phyloP scores from a whole-genome alignment of 2,888 invertebrate species.

The Shargacucullia verbasci region DNA sequence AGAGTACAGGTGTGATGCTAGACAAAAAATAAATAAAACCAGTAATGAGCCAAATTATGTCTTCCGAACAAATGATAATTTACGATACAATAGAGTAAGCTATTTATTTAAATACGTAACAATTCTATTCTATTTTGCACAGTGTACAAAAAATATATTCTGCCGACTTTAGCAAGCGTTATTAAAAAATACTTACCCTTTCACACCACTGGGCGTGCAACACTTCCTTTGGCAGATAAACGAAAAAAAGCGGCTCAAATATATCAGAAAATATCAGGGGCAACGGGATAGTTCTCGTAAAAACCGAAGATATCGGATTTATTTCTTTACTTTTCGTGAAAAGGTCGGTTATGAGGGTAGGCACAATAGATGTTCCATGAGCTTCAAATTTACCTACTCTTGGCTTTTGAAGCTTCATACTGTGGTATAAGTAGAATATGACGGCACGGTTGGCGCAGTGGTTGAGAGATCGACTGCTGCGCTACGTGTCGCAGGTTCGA shows the following conservation, averaged over 20 bases:
- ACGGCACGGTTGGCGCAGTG: too few relatives aligned
- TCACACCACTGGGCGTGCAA: conserved; percentile 2
- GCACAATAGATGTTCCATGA: conserved; percentile 23
- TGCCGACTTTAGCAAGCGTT: conserved; percentile 12
- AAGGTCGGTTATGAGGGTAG: conserved; percentile 26
- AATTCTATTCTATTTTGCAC: conserved; percentile 4
- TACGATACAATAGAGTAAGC: too few relatives aligned
- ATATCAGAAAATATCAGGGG: conserved; percentile 33
- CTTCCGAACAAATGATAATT: too few relatives aligned
- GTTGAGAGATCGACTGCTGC: too few relatives aligned
- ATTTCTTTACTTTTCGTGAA: conserved; percentile 37
- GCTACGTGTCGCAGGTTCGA: too few relatives aligned
- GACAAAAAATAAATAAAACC: too few relatives aligned
- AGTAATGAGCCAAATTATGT: too few relatives aligned
- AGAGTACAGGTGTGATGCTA: too few relatives aligned
- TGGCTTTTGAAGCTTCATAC: conserved; percentile 5
- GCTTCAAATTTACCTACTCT: conserved; percentile 19
- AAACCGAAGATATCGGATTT: conserved; percentile 39
- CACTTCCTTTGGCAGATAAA: conserved; percentile 32
- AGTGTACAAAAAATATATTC: conserved; percentile 14
- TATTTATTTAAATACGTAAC: too few relatives aligned
- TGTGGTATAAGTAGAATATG: too few relatives aligned
- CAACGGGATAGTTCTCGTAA: conserved; percentile 20
- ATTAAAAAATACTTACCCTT: conserved; percentile 26
- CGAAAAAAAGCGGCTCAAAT: conserved; percentile 20